Evolutionary conservation across 2,888 invertebrate species (phyloP), one percentile per base, ranked within the genome.

Genomic region (Cephonodes hylas): DNA sequence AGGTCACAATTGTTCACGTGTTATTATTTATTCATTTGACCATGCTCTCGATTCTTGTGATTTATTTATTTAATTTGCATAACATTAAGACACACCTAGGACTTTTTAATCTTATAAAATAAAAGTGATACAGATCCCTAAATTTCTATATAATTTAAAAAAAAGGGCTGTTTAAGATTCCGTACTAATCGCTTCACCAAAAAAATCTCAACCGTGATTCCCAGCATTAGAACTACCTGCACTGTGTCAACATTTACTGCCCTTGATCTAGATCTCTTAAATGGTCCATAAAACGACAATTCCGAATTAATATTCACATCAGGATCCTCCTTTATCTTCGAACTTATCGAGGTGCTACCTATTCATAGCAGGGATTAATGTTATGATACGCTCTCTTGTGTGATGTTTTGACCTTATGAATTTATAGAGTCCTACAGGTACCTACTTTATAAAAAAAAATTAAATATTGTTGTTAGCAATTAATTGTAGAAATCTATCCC

Each of bases 141-240:
- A n/a, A n/a, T 3, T 4, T 38, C 13, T 5, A 4, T 2, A 3
- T 13, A 45, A 7, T 20, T 18, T 45, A 1, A 46, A 3, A 46
- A 46, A 22, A 46, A 46, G 13, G 25, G 6, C 18, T 31, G 18
- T 27, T 53, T 31, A 31, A 53, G 18, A 53, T 53, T 53, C 31
- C 31, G 53, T 31, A 18, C 53, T 31, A 15, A 15, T 27, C 48
- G 10, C n/a, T 6, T 20, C 34, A 22, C 25, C 4, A 38, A 20
- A 22, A 45, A n/a, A 20, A 57, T 38, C 20, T 38, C 13, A 10
- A 1, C 31, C 34, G 31, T 46, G n/a, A 22, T 46, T 46, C 34
- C 45, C 23, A 46, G 83, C 78, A 80, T 83, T 79, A 76, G 79
- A 73, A 73, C 72, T 69, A 46, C 46, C 53, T 53, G 53, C 31